These are phyloP conservation scores for Alligator sinensis DNA, from an alignment of 2,113 vertebrate species.

Conservation along the genomic window DNA sequence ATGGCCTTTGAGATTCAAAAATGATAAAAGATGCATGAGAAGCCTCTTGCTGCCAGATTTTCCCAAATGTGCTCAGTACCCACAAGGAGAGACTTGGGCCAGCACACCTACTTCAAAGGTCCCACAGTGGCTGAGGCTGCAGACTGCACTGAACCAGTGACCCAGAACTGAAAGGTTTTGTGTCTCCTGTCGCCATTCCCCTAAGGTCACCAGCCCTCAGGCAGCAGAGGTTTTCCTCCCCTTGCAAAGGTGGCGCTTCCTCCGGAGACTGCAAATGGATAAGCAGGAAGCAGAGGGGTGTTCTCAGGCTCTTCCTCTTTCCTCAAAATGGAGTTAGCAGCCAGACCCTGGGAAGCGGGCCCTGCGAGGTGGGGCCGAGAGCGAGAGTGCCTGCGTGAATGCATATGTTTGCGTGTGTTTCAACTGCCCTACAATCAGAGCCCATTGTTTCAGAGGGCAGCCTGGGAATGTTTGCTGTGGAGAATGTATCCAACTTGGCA, in stretches of 20 bases:
- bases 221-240: not conserved
- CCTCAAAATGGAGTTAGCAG: not conserved
- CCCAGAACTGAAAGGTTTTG: not conserved
- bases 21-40: not conserved
- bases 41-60: not conserved
- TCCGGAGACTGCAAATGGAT: not conserved
- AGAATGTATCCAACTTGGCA: fast-evolving
- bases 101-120: not conserved
- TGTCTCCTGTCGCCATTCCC: not conserved
- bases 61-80: not conserved
- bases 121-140: not conserved
- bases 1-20: not conserved
- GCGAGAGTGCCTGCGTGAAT: not conserved
- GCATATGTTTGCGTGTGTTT: not conserved
- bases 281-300: not conserved
- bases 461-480: not conserved
- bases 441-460: fast-evolving
- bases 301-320: not conserved
- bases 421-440: fast-evolving
- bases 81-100: not conserved
- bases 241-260: not conserved
- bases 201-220: not conserved
- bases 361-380: not conserved
- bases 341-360: fast-evolving
- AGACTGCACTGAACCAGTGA: not conserved